Percentiles rank a stretch among this genome's conserved stretches.
These are phyloP conservation scores for Drosophila oshimai DNA, from an alignment of 1,140 invertebrate species.

Conservation along the genomic window DNA sequence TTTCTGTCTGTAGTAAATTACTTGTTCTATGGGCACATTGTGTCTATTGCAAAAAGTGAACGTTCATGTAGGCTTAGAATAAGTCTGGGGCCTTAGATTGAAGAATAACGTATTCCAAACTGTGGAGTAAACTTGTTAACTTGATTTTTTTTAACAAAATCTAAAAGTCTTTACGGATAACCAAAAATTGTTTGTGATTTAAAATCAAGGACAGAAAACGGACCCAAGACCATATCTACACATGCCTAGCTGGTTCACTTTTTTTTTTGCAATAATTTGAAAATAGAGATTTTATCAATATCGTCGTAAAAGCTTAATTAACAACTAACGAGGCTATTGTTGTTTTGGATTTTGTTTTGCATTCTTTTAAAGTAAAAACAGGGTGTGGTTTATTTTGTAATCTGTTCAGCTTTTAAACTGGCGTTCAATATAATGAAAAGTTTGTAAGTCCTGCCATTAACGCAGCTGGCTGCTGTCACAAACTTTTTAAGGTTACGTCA, in stretches of 20 bases:
- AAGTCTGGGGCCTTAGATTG: slow-evolving; percentile 5
- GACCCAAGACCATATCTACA: neutral
- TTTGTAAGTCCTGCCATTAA: slow-evolving; percentile 38
- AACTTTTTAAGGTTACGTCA: slow-evolving; percentile 50
- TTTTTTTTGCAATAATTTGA: slow-evolving; percentile 65
- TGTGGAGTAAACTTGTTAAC: no score
- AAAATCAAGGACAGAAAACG: neutral
- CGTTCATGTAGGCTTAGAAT: neutral
- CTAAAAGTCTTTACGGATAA: no score
- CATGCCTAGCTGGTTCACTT: slow-evolving; percentile 20
- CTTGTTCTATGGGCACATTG: slow-evolving; percentile 79
- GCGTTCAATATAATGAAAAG: slow-evolving; percentile 38
- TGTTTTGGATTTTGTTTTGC: slow-evolving; percentile 23
- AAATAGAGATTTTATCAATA: slow-evolving; percentile 39
- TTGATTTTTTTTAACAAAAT: no score
- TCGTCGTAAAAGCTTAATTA: slow-evolving; percentile 37
- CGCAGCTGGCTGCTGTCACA: slow-evolving; percentile 41
- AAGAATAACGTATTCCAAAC: neutral
- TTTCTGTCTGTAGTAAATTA: slow-evolving; percentile 59
- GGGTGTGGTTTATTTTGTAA: slow-evolving; percentile 10
- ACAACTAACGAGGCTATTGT: slow-evolving; percentile 74
- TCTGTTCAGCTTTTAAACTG: slow-evolving; percentile 47
- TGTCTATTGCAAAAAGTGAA: slow-evolving; percentile 65
- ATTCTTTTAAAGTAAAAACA: slow-evolving; percentile 36
- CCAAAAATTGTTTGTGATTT: no score